Evolutionary conservation across 2,797 vertebrate genomes (phyloP), one percentile per base, ranked within the genome.

Genomic region (Cossypha polioptera): DNA sequence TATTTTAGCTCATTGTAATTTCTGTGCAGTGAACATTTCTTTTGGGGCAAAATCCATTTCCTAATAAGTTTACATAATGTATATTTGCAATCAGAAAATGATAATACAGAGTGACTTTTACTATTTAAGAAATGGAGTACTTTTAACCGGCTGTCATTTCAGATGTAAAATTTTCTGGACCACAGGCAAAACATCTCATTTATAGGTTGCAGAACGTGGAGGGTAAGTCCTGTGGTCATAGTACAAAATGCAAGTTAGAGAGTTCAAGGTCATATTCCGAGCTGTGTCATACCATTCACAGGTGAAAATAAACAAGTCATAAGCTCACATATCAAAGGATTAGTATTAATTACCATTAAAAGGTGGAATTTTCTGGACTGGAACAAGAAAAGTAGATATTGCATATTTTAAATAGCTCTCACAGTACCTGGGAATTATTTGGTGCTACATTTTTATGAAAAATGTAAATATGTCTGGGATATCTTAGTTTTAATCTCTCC

Each of bases 51-150:
- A 97, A 92, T 72, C 9, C n/a, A 29, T 86, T 69, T 62, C 45
- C 31, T 79, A 93, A 63, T 85, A 73, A 92, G 83, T 79, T 88
- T 88, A 94, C 18, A 61, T 88, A 94, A 85, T 11, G 16, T 28
- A 18, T 42, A 90, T 73, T 85, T 86, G 29, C 62, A 75, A 69
- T 78, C 42, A 81, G n/a, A 43, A 58, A 88, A 95, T 16, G 24
- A 65, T 92, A 86, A 92, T 75, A 11, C 14, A 79, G 69, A 69
- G 69, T 81, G 62, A 94, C 36, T 94, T 88, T 25, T 58, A 43
- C 24, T 84, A 10, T 81, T 95, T 88, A 84, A 86, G 51, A 92
- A 90, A 81, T 36, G 0, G 15, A 88, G 25, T 55, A 38, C 45
- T 73, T 69, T 51, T 62, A 59, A 26, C 25, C 3, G 5, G 24